Conservation (phyloP, 2,113 vertebrate species). For the Microcebus jonahi region DNA sequence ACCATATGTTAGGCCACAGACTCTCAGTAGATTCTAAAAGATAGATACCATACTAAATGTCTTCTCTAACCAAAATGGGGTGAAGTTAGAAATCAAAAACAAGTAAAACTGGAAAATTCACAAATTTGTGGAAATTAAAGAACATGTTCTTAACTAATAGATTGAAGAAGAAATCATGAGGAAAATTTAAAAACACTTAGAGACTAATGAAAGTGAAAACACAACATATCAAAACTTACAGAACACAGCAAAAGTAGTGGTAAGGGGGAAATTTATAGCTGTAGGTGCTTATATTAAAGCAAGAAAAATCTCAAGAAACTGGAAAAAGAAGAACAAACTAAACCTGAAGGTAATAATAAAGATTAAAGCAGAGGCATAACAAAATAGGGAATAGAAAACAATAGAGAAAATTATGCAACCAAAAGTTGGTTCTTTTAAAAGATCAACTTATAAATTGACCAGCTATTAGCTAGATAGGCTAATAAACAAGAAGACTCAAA, state of each 20-base stretch:
- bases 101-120: background rate
- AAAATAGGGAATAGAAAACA: background rate
- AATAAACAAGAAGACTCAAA: background rate
- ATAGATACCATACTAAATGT: background rate
- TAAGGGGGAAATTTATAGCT: background rate
- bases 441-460: background rate
- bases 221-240: background rate
- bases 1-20: background rate
- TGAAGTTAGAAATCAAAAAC: background rate
- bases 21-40: background rate
- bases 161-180: background rate
- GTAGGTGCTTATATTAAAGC: background rate
- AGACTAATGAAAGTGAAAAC: background rate
- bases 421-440: background rate
- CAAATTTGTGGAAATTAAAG: background rate
- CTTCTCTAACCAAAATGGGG: background rate
- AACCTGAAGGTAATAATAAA: background rate
- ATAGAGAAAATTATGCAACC: background rate
- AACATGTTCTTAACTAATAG: background rate
- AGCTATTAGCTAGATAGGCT: background rate
- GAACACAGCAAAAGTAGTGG: background rate
- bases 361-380: too few relatives aligned
- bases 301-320: background rate
- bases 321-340: background rate
- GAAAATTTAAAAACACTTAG: background rate